Base-by-base conservation (phyloP, 2,113 vertebrate genomes). In the Delphinapterus leucas region DNA sequence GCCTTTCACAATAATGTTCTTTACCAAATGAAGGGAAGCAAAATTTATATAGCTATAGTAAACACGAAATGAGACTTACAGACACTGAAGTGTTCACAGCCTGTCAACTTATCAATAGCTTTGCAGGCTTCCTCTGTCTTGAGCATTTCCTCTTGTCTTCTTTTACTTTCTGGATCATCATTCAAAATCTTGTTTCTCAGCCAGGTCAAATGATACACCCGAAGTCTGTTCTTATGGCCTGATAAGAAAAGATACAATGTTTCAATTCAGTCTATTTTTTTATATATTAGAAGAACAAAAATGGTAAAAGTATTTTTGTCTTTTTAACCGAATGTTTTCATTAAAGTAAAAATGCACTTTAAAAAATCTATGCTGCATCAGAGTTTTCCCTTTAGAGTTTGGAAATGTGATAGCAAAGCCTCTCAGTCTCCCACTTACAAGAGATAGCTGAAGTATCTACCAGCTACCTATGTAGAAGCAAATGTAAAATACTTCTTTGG, bases 151-250 rank as follows among this genome's bases (percentile, higher is more conserved):
- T 96, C 92, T 88, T 99, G 99, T 28, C 99, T 99, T 97, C 99
- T 99, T 98, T 99, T 99, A 98, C 99, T 99, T 93, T 99, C 99
- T 0, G 99, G 99, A 84, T 99, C 99, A 6, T 99, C 99, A 89
- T 98, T 99, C 80, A 99, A 97, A 92, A 99, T 99, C 98, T 99
- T 99, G 96, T 99, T 99, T 95, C 99, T 99, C 90, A 99, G 93
- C 99, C 99, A 99, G 0, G 99, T 99, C 97, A 99, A 98, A 97
- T 99, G 99, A 98, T 99, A 99, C 0, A 99, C 99, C 60, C 99
- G 98, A 82, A 99, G 98, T 98, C 99, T 99, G 98, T 99, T 99
- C 99, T 99, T 99, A 98, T 99, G 99, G 76, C 99, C 99, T 99
- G 97, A 79, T 90, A 53, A 88, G 88, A 90, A 96, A 47, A 97